Percentiles rank a stretch among this genome's conserved stretches.
Evolutionary conservation across 2,888 invertebrate genomes (phyloP).

Genomic region (Macaria liturata): DNA sequence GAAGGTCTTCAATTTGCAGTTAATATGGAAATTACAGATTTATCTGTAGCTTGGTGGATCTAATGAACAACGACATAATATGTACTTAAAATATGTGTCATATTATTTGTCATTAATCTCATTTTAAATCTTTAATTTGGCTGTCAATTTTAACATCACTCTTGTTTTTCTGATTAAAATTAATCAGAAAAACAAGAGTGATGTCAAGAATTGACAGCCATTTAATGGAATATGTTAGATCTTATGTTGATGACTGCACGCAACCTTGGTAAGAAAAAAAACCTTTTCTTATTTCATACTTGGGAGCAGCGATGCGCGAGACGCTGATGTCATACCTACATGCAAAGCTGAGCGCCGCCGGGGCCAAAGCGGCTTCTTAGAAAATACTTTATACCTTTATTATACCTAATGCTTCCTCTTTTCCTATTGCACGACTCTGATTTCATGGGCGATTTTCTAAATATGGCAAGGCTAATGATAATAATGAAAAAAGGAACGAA

Average conservation of each 20-base stretch:
- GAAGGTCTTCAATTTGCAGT: neutral
- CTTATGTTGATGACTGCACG: slow-evolving; percentile 25
- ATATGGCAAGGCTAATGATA: slow-evolving; percentile 11
- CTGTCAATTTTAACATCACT: too few relatives aligned
- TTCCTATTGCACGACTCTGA: slow-evolving; percentile 23
- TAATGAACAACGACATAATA: too few relatives aligned
- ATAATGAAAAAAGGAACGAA: neutral
- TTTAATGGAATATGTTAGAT: too few relatives aligned
- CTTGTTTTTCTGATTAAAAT: too few relatives aligned
- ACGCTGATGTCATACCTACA: slow-evolving; percentile 56
- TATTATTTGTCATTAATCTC: too few relatives aligned
- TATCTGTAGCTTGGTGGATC: too few relatives aligned
- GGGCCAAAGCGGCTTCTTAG: slow-evolving; percentile 43
- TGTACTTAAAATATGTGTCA: too few relatives aligned
- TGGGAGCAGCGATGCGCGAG: slow-evolving; percentile 54
- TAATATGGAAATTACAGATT: too few relatives aligned
- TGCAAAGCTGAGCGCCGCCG: slow-evolving; percentile 41
- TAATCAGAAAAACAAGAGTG: too few relatives aligned
- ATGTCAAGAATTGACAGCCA: too few relatives aligned
- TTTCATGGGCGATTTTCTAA: slow-evolving; percentile 20
- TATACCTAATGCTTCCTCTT: slow-evolving; percentile 16
- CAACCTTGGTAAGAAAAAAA: slow-evolving; percentile 46
- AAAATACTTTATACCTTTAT: slow-evolving; percentile 29
- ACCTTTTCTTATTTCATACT: slow-evolving; percentile 50
- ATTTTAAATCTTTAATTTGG: too few relatives aligned